Evolutionary conservation across 2,797 vertebrate genomes (phyloP), one percentile per base, ranked within the genome.

Genomic region (Semaprochilodus insignis): DNA sequence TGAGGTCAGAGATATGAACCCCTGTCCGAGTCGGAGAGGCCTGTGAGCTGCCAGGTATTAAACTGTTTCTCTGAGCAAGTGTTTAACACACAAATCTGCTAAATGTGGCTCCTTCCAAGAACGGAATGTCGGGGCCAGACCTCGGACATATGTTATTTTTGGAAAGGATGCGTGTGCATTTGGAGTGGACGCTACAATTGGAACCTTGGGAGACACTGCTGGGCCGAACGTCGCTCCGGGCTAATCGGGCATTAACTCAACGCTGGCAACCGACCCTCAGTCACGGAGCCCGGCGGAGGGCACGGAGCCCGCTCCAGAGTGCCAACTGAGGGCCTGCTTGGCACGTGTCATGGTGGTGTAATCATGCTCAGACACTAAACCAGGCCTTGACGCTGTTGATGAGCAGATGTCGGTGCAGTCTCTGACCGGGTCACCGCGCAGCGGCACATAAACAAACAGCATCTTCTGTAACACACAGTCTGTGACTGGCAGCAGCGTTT

Each of bases 211-310:
- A 91, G 91, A 92, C 90, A 92, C 91, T 92, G 90, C 88, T 89
- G 91, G 90, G 91, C 91, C 51, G 59, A 74, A 62, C 83, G 91
- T 85, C 71, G 90, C 90, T 89, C 87, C 85, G 91, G 92, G 92
- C 92, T 93, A 94, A 93, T 94, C 91, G 91, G 92, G 91, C 92
- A 93, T 93, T 93, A 93, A 92, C 92, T 91, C 93, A 92, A 89
- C 87, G 89, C 88, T 94, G 93, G 93, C 93, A 92, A 81, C 74
- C 19, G 89, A 81, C 87, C 88, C 89, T 85, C 85, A 89, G 88
- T 91, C 92, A 90, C 88, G 87, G 92, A 89, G 91, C 88, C 93
- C 93, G 92, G 90, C 92, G 90, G 88, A 80, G 77, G 92, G 91
- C 92, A 93, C 87, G 86, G 88, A 90, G 92, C 91, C 91, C 91